Base-by-base conservation (phyloP, 2,888 invertebrate genomes). In the Nomada flava region DNA sequence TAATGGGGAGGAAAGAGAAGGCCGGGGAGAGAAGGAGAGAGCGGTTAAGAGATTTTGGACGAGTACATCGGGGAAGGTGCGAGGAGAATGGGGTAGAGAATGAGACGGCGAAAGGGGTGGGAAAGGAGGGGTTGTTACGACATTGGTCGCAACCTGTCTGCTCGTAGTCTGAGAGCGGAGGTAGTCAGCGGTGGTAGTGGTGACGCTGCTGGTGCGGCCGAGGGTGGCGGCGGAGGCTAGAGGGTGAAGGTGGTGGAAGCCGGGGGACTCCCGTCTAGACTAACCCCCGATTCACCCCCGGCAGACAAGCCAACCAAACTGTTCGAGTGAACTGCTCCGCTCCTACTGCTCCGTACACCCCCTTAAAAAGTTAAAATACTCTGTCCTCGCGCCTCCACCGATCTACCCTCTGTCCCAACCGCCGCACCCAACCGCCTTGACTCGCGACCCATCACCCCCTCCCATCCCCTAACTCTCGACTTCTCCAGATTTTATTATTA, bases 251-350 rank as follows among this genome's bases (percentile, higher is more conserved):
- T 70, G 86, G 86, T 78, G 81, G 90, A 86, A 87, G 90, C 89
- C 84, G 89, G 91, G 91, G 89, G 90, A 88, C 89, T 90, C 91
- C 92, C 92, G 92, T 92, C 93, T 92, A 92, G 92, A 92, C 92
- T 92, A 91, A 92, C 92, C 89, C 91, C 91, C 89, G 89, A 89
- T 83, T 85, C 87, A 89, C 90, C 89, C 88, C 88, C 87, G 90
- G 88, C 90, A 91, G 91, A 91, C 92, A 90, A 92, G 91, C 92
- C 90, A 91, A 91, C 92, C 92, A 92, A 92, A 92, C 92, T 92
- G 92, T 92, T 92, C 90, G 91, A 91, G 92, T 92, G 91, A 91
- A 92, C 91, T 90, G 92, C 88, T 91, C 89, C 88, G 80, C 82
- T 86, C 87, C 87, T 86, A 79, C 86, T 74, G 76, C 83, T 73